These are phyloP conservation scores for Hemicentrotus pulcherrimus DNA, from an alignment of 35 echinoderm and acorn worm genomes.

Conservation along the genomic window DNA sequence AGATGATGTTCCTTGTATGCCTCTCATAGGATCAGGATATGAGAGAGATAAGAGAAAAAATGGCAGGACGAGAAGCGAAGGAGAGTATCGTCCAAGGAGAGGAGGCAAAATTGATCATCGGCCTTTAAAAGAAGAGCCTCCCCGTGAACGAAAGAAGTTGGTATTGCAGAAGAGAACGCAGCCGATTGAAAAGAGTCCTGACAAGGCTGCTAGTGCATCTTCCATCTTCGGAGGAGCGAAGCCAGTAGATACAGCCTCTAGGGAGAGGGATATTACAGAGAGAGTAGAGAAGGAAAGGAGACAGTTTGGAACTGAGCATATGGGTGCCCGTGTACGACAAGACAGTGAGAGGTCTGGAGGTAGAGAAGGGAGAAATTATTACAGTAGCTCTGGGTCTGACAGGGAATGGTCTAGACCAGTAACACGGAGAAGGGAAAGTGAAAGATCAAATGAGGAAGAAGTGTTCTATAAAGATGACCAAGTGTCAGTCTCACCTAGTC, in stretches of 20 bases:
- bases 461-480: not conserved
- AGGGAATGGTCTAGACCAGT: not conserved
- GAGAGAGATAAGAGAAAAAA: not conserved
- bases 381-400: not conserved
- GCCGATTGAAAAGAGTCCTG: constrained; percentile 30
- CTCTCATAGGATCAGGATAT: not conserved
- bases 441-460: constrained; percentile 32
- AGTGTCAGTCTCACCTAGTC: not conserved
- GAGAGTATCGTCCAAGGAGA: not conserved
- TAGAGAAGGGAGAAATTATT: constrained; percentile 6
- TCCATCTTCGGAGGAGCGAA: constrained; percentile 92
- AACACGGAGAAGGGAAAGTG: not conserved
- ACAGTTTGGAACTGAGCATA: not conserved
- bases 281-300: constrained; percentile 59
- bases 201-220: constrained; percentile 3
- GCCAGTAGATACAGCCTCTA: constrained; percentile 86
- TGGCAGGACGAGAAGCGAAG: not conserved
- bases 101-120: not conserved
- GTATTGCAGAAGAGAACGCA: constrained; percentile 71
- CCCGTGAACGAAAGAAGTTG: constrained; percentile 73
- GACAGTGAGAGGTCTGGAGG: not conserved
- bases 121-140: constrained; percentile 35
- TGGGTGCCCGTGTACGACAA: not conserved
- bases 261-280: constrained; percentile 79
- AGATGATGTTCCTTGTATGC: not conserved